These are phyloP conservation scores for Eudyptes chrysolophus DNA, from an alignment of 2,113 vertebrate genomes.

Conservation along the genomic window DNA sequence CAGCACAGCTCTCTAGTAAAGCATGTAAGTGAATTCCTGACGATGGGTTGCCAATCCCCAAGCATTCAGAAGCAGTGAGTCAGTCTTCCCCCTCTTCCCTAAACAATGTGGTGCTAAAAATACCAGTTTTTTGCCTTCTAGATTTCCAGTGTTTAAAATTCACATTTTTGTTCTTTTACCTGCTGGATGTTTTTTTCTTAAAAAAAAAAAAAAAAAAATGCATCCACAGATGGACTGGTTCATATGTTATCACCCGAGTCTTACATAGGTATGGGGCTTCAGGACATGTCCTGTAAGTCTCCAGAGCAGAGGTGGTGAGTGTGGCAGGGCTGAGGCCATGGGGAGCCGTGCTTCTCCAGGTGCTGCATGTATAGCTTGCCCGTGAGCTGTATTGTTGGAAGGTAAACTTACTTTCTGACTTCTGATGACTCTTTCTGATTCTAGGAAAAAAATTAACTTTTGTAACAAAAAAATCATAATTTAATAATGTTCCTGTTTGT, in stretches of 20 bases:
- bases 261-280: not conserved
- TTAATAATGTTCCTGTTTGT: not conserved
- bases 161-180: not conserved
- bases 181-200: not conserved
- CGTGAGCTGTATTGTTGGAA: not conserved
- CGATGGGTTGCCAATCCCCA: not conserved
- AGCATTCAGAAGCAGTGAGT: conserved; percentile 2
- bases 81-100: not conserved
- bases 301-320: not conserved
- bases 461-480: not conserved
- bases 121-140: not conserved
- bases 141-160: not conserved
- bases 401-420: not conserved
- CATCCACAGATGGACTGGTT: not conserved
- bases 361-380: not conserved
- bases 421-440: not conserved
- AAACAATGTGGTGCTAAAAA: not conserved
- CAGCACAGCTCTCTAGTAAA: not conserved
- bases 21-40: not conserved
- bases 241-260: not conserved
- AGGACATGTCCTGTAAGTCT: not conserved
- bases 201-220: not conserved
- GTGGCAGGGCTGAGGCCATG: not conserved
- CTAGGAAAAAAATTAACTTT: not conserved
- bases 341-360: not conserved